Evolutionary conservation across 2,888 invertebrate genomes (phyloP).

Genomic region (Cryptophagus acutangulus): DNA sequence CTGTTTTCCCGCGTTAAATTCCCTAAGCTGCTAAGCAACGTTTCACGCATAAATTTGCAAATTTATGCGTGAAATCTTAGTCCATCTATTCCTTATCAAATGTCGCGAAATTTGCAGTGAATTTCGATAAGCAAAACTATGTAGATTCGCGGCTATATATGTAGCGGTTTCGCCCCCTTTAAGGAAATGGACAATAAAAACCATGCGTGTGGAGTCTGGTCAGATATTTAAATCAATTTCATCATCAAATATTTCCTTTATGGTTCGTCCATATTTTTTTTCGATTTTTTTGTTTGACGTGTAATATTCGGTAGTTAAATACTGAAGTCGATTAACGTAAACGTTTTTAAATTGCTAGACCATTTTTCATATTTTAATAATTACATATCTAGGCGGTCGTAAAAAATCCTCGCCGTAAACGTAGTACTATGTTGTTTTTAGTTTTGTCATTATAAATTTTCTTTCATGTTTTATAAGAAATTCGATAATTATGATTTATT

Average conservation of each 20-base stretch:
- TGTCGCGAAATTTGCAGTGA: too few species aligned
- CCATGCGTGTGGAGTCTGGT: slow-evolving; percentile 16
- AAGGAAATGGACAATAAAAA: slow-evolving; percentile 10
- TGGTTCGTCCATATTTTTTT: neutral
- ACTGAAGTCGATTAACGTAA: slow-evolving; percentile 18
- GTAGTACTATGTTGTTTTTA: neutral
- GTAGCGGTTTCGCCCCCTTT: too few species aligned
- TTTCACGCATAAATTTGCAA: too few species aligned
- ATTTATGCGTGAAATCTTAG: too few species aligned
- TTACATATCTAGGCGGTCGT: neutral
- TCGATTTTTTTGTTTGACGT: slow-evolving; percentile 4
- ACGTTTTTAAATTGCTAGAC: slow-evolving; percentile 21
- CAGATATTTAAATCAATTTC: slow-evolving; percentile 21
- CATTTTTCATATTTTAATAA: slow-evolving; percentile 13
- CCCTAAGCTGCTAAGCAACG: too few species aligned
- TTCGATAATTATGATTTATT: neutral
- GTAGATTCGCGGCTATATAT: too few species aligned
- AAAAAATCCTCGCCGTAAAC: neutral
- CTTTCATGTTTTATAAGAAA: neutral
- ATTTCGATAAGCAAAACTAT: too few species aligned
- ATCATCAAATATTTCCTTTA: slow-evolving; percentile 15
- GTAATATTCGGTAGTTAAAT: slow-evolving; percentile 14
- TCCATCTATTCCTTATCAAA: too few species aligned
- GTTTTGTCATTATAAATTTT: slow-evolving; percentile 1
- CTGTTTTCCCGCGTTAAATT: too few species aligned